A percentile compares a stretch with the other conserved stretches of the same genome.
These are phyloP conservation scores for Yasuhikotakia modesta DNA, from an alignment of 2,797 vertebrate genomes.

Conservation along the genomic window DNA sequence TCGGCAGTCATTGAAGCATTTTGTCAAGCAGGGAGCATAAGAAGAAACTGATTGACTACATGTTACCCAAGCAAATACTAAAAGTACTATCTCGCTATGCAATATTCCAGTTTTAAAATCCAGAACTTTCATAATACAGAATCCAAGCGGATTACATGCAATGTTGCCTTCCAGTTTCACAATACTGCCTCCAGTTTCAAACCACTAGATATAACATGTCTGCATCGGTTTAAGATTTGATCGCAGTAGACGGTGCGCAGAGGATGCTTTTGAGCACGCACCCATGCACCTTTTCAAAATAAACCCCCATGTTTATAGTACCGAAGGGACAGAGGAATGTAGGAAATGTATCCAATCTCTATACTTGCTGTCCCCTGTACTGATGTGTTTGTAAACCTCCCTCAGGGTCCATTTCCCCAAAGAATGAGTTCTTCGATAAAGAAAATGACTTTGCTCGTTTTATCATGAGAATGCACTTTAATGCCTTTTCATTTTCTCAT, in stretches of 20 bases:
- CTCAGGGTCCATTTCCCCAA: constrained; percentile 49
- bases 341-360: constrained; percentile 62
- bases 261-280: constrained; percentile 55
- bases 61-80: no score
- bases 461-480: constrained; percentile 27
- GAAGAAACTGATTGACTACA: background rate
- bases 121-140: constrained; percentile 28
- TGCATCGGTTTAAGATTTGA: background rate
- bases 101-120: constrained; percentile 31
- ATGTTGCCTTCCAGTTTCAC: constrained; percentile 28
- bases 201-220: constrained; percentile 11
- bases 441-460: constrained; percentile 38
- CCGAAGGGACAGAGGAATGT: constrained; percentile 62
- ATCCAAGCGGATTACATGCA: constrained; percentile 8
- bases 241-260: constrained; percentile 10
- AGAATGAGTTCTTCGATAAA: constrained; percentile 56
- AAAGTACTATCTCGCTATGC: no score
- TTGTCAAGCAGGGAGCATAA: constrained; percentile 2
- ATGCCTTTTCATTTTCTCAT: constrained; percentile 48
- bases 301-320: constrained; percentile 63
- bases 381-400: constrained; percentile 49
- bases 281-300: constrained; percentile 55
- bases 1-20: constrained; percentile 28
- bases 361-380: constrained; percentile 47
- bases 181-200: constrained; percentile 24